Percentiles rank a stretch among this genome's conserved stretches.
Evolutionary conservation across 2,797 vertebrate species (phyloP).

Genomic region (Apogon hyalosoma): DNA sequence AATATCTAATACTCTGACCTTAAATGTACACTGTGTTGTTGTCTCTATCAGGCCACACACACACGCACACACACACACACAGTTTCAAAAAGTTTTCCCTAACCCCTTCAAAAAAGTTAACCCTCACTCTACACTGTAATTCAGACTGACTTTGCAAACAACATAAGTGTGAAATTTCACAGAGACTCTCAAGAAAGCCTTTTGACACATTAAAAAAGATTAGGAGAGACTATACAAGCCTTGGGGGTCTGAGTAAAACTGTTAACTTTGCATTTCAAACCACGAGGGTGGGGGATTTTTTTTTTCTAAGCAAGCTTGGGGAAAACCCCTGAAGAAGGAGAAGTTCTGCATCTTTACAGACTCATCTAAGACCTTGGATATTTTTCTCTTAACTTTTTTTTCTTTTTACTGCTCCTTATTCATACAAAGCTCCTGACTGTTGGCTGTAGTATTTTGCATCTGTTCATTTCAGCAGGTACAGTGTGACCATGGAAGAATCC

Average conservation of each 20-base stretch:
- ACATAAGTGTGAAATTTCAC: constrained; percentile 85
- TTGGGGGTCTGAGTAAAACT: constrained; percentile 80
- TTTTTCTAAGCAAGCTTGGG: constrained; percentile 63
- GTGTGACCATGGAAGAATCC: constrained; percentile 53
- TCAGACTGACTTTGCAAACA: constrained; percentile 82
- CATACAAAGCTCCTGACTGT: constrained; percentile 27
- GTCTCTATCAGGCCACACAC: constrained; percentile 17
- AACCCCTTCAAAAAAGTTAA: constrained; percentile 71
- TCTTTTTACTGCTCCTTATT: constrained; percentile 42
- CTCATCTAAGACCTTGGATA: constrained; percentile 70
- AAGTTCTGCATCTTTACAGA: constrained; percentile 74
- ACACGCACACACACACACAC: constrained; percentile 21
- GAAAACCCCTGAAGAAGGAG: constrained; percentile 75
- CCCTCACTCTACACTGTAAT: constrained; percentile 70
- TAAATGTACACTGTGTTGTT: constrained; percentile 19
- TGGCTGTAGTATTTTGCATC: constrained; percentile 48
- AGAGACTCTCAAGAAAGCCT: constrained; percentile 83
- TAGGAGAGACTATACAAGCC: constrained; percentile 83
- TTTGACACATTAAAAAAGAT: constrained; percentile 87
- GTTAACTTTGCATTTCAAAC: constrained; percentile 86
- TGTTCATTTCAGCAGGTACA: constrained; percentile 56
- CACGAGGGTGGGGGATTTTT: constrained; percentile 63
- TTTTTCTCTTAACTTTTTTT: constrained; percentile 64
- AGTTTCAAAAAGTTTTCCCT: constrained; percentile 64
- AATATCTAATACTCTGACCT: neutral